phyloP scores from a whole-genome alignment of 2,113 vertebrate genomes.

The Anhinga rufa region DNA sequence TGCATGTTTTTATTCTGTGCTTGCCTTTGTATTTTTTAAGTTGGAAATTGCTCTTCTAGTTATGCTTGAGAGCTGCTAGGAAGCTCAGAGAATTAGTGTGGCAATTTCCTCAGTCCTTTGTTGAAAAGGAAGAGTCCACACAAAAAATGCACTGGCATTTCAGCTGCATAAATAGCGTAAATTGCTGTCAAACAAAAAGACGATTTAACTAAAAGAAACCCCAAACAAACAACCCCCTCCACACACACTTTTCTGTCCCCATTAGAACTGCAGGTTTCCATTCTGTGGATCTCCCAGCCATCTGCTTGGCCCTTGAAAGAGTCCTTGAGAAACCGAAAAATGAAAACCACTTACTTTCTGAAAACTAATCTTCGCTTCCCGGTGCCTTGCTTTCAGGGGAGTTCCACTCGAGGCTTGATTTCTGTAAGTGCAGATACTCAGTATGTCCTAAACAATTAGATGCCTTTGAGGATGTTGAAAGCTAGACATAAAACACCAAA shows the following conservation, averaged over 20 bases:
- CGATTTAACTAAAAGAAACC: neutral
- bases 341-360: conserved; percentile 55
- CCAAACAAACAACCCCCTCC: neutral
- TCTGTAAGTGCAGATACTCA: conserved; percentile 40
- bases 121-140: neutral
- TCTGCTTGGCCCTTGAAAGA: conserved; percentile 47
- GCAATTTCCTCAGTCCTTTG: conserved; percentile 31
- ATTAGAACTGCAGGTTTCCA: neutral
- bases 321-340: conserved; percentile 47
- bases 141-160: neutral
- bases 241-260: neutral
- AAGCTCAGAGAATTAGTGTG: conserved; percentile 1
- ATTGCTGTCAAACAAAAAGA: conserved; percentile 42
- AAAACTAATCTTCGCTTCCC: conserved; percentile 48
- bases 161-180: conserved; percentile 12
- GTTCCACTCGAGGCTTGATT: conserved; percentile 34
- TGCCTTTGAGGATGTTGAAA: conserved; percentile 32
- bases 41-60: conserved; percentile 11
- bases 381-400: conserved; percentile 42
- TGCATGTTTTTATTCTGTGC: neutral
- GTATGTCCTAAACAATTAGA: conserved; percentile 45
- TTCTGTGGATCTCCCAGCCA: conserved; percentile 20
- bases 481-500: neutral
- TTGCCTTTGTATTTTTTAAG: neutral
- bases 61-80: neutral